Evolutionary conservation across 2,797 vertebrate species (phyloP).

Genomic region (Chelidonichthys spinosus): DNA sequence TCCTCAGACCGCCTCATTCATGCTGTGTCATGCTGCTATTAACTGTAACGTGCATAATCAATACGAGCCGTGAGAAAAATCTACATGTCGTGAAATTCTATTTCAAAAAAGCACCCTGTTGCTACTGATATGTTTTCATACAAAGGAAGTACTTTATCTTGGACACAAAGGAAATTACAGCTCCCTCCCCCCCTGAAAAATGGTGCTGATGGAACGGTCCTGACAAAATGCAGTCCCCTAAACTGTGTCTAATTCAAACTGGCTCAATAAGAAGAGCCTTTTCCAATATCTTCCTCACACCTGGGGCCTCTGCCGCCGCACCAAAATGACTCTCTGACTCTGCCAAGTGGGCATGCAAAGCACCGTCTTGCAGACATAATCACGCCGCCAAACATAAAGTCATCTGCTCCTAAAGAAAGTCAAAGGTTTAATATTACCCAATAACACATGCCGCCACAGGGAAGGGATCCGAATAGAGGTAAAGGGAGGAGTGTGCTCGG

Average conservation of each 20-base stretch:
- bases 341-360: constrained; percentile 46
- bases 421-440: constrained; percentile 49
- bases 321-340: constrained; percentile 42
- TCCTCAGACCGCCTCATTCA: background rate
- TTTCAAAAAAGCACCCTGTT: constrained; percentile 20
- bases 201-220: constrained; percentile 30
- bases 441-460: constrained; percentile 11
- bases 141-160: constrained; percentile 15
- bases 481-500: background rate
- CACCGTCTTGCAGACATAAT: constrained; percentile 53
- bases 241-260: constrained; percentile 63
- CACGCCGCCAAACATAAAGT: constrained; percentile 57
- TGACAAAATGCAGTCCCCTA: constrained; percentile 52
- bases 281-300: constrained; percentile 74
- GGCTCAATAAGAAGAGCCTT: constrained; percentile 58
- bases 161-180: constrained; percentile 20
- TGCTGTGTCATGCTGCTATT: constrained; percentile 20
- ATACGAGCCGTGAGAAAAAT: constrained; percentile 10
- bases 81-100: constrained; percentile 4
- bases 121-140: background rate
- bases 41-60: constrained; percentile 13
- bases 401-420: constrained; percentile 41
- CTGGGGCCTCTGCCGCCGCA: constrained; percentile 61
- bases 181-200: background rate
- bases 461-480: constrained; percentile 13